Percentiles rank a stretch among this genome's conserved stretches.
Evolutionary conservation across 2,797 vertebrate species (phyloP).

Genomic region (Gastrophryne carolinensis): DNA sequence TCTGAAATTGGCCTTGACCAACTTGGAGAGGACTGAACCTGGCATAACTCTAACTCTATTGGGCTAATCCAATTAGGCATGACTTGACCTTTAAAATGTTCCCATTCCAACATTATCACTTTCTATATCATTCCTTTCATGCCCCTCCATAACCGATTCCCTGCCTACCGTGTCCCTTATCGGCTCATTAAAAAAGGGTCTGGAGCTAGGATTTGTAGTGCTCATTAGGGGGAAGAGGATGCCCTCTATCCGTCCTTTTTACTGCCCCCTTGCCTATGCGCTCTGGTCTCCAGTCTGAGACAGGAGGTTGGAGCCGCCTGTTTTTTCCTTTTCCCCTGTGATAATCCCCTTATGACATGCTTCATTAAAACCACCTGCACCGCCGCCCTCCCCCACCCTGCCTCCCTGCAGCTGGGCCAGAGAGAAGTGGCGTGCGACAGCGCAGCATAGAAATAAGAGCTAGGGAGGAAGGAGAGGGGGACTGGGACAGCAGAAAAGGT

Average conservation of each 20-base stretch:
- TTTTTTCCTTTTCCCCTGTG: conserved; percentile 11
- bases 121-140: background rate
- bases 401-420: background rate
- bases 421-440: rapidly evolving
- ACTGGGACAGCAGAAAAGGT: background rate
- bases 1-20: too few species aligned
- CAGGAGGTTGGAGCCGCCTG: background rate
- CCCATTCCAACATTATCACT: background rate
- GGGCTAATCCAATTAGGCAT: background rate
- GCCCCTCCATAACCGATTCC: background rate
- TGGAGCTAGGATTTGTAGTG: background rate
- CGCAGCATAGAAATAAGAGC: background rate
- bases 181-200: conserved; percentile 27
- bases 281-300: background rate
- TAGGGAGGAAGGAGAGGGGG: background rate
- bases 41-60: background rate
- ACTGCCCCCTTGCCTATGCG: conserved; percentile 26
- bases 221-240: background rate
- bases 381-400: background rate
- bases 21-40: background rate
- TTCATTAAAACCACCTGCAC: conserved; percentile 40
- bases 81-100: background rate
- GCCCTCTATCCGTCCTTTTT: conserved; percentile 9
- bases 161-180: background rate
- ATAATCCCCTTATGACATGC: conserved; percentile 34